phyloP scores from a whole-genome alignment of 2,888 invertebrate species.

The Girardia tigrina region DNA sequence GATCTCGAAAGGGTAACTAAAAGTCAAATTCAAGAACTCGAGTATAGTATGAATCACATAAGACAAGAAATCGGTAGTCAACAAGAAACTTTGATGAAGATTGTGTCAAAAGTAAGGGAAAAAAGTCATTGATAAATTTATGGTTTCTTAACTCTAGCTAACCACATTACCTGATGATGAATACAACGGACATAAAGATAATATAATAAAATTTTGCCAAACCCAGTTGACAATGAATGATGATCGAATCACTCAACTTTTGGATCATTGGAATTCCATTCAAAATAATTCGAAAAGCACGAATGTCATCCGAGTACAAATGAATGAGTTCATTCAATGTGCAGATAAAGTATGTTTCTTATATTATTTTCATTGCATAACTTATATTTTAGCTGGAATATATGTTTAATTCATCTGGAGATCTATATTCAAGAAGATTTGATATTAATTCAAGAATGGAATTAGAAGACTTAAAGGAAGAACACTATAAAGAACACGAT shows the following conservation, averaged over 20 bases:
- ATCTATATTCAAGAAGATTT: background rate
- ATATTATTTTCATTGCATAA: background rate
- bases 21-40: slow-evolving; percentile 24
- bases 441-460: background rate
- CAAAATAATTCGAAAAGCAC: background rate
- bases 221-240: background rate
- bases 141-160: background rate
- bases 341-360: background rate
- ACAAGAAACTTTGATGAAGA: slow-evolving; percentile 6
- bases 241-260: background rate
- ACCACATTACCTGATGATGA: background rate
- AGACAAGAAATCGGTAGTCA: background rate
- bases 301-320: slow-evolving; percentile 2
- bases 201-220: background rate
- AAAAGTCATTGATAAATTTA: background rate
- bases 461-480: background rate
- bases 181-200: background rate
- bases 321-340: slow-evolving; percentile 9
- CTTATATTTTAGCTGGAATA: background rate
- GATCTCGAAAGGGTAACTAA: slow-evolving; percentile 27
- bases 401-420: background rate
- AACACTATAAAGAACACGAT: slow-evolving; percentile 1
- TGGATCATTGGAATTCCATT: background rate
- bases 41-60: slow-evolving; percentile 4
- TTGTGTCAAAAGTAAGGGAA: background rate